Evolutionary conservation across 2,113 vertebrate genomes (phyloP).

Genomic region (Glaucomys volans): DNA sequence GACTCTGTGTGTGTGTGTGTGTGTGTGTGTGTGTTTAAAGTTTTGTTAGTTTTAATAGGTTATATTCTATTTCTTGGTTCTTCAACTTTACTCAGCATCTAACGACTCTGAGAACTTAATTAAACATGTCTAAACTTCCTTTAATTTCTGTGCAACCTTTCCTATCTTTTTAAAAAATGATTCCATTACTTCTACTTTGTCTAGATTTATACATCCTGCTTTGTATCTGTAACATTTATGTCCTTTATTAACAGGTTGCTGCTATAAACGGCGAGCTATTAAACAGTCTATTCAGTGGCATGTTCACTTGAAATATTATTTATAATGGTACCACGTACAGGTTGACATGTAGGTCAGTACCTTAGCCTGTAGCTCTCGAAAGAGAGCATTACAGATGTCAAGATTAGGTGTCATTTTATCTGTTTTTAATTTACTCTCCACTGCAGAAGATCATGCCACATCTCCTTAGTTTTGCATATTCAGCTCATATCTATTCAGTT

Average conservation of each 20-base stretch:
- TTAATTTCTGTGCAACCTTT: neutral
- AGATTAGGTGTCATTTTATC: neutral
- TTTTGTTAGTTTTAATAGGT: neutral
- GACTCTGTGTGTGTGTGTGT: too few species aligned
- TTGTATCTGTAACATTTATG: neutral
- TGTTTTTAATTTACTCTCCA: neutral
- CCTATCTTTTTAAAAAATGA: neutral
- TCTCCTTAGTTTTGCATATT: conserved; percentile 1
- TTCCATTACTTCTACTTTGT: neutral
- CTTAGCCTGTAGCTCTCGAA: neutral
- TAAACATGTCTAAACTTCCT: neutral
- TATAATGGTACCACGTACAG: neutral
- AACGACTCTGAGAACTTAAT: neutral
- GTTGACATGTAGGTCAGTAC: neutral
- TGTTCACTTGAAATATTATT: neutral
- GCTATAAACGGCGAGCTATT: neutral
- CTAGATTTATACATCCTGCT: neutral
- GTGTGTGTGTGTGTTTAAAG: neutral
- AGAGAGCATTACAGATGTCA: neutral
- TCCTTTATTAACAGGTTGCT: neutral
- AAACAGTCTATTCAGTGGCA: neutral
- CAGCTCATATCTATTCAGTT: neutral
- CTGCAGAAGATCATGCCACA: neutral
- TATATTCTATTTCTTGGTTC: neutral
- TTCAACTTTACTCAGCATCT: neutral